Percentiles rank a stretch among this genome's conserved stretches.
Evolutionary conservation across 2,888 invertebrate species (phyloP).

Genomic region (Dasysyrphus albostriatus): DNA sequence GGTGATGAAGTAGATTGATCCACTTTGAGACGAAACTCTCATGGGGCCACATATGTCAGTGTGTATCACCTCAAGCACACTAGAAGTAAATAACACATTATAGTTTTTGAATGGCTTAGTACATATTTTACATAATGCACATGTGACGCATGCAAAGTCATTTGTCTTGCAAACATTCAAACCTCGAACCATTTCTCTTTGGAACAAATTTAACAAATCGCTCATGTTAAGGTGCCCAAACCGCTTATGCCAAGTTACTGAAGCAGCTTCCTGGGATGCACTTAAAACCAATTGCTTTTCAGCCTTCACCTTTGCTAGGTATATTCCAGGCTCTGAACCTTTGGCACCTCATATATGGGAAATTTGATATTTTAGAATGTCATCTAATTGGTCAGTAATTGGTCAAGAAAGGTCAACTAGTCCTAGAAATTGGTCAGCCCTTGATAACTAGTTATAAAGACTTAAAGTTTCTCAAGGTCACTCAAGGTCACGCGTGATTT

Average conservation of each 20-base stretch:
- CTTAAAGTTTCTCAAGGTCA: too few relatives aligned
- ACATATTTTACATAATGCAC: constrained; percentile 43
- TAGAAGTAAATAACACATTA: constrained; percentile 30
- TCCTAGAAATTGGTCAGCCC: too few relatives aligned
- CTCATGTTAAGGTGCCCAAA: constrained; percentile 38
- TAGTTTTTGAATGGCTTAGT: constrained; percentile 25
- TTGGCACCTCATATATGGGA: too few relatives aligned
- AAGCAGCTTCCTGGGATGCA: constrained; percentile 9
- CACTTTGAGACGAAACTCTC: constrained; percentile 20
- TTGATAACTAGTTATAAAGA: too few relatives aligned
- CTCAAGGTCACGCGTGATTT: too few relatives aligned
- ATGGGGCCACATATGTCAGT: not conserved
- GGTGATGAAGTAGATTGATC: constrained; percentile 31
- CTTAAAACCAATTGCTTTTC: constrained; percentile 21
- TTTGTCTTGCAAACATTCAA: constrained; percentile 28
- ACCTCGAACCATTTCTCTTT: constrained; percentile 43
- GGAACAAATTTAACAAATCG: constrained; percentile 20
- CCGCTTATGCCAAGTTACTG: constrained; percentile 29
- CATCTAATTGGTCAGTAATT: too few relatives aligned
- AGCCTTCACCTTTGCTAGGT: constrained; percentile 1
- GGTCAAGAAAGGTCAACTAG: too few relatives aligned
- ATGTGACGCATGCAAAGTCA: constrained; percentile 40
- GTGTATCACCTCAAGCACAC: constrained; percentile 43
- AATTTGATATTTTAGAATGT: too few relatives aligned
- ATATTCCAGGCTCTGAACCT: too few relatives aligned